Percentiles rank a stretch among this genome's conserved stretches.
These are phyloP conservation scores for Callyntrura sp. DNA, from an alignment of 2,888 invertebrate species.

Conservation along the genomic window DNA sequence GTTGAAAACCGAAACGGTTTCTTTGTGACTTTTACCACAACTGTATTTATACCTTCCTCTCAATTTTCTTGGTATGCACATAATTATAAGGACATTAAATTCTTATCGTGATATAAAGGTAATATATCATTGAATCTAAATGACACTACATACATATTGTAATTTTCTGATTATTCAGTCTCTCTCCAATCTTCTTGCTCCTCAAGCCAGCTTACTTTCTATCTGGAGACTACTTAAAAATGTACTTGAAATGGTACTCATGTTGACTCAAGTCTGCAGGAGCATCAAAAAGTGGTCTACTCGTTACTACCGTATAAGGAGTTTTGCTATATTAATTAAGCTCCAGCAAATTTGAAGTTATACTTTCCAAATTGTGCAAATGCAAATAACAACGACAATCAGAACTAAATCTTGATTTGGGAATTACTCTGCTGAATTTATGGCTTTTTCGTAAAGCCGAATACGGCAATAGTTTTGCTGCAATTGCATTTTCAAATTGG, in stretches of 20 bases:
- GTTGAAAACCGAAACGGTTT: conserved; percentile 64
- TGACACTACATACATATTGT: conserved; percentile 15
- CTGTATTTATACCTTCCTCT: conserved; percentile 46
- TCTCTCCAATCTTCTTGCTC: not conserved
- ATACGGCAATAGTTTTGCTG: conserved; percentile 22
- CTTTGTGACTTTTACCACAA: conserved; percentile 56
- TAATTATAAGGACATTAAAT: conserved; percentile 48
- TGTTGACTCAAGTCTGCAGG: too few relatives aligned
- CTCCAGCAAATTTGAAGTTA: not conserved
- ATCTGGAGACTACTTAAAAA: not conserved
- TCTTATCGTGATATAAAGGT: conserved; percentile 35
- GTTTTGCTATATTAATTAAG: not conserved
- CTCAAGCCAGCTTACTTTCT: not conserved
- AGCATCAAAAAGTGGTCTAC: too few relatives aligned
- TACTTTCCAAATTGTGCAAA: not conserved
- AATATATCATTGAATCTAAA: conserved; percentile 33
- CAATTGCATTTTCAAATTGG: not conserved
- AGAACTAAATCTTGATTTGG: not conserved
- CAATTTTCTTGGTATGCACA: conserved; percentile 5
- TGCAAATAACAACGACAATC: conserved; percentile 9
- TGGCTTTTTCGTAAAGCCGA: conserved; percentile 12
- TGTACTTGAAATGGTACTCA: too few relatives aligned
- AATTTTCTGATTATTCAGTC: not conserved
- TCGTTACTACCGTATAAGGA: conserved; percentile 7
- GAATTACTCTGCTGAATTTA: not conserved